These are phyloP conservation scores for Drosophila prosaltans DNA, from an alignment of 1,140 invertebrate genomes.

Conservation along the genomic window DNA sequence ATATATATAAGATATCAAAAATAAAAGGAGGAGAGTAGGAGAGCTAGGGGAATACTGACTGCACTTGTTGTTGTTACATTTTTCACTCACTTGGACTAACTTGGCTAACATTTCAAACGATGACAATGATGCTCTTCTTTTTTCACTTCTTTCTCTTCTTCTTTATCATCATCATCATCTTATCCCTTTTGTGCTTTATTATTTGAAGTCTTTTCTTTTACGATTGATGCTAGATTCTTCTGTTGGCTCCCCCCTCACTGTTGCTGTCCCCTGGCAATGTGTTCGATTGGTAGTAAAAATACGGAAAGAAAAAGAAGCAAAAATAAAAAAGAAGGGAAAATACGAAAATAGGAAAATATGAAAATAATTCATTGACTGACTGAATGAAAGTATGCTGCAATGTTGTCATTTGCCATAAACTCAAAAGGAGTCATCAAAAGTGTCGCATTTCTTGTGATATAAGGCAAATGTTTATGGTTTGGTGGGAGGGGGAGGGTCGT, in stretches of 20 bases:
- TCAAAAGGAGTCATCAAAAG: conserved; percentile 20
- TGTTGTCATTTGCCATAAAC: conserved; percentile 10
- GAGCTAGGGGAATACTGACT: not conserved
- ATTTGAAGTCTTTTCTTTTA: conserved; percentile 56
- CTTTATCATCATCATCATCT: too few species aligned
- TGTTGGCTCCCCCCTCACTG: not conserved
- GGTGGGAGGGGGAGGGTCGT: conserved; percentile 16
- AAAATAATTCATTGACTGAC: conserved; percentile 74
- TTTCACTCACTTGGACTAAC: conserved; percentile 78
- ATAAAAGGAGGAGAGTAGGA: conserved; percentile 8
- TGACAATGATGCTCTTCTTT: conserved; percentile 50
- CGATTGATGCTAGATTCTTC: conserved; percentile 20
- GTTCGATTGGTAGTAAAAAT: conserved; percentile 48
- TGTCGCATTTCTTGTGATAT: conserved; percentile 12
- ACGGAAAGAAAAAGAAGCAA: conserved; percentile 18
- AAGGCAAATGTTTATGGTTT: conserved; percentile 10
- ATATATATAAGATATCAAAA: not conserved
- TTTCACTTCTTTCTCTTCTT: not conserved
- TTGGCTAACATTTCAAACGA: conserved; percentile 67
- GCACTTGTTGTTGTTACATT: conserved; percentile 79
- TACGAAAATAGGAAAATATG: conserved; percentile 55
- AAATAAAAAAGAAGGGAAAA: not conserved
- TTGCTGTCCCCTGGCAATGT: conserved; percentile 18
- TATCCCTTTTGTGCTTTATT: conserved; percentile 70
- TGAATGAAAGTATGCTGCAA: conserved; percentile 12